Conservation (phyloP, 2,888 invertebrate species). For the Himalopsyche tibetana region DNA sequence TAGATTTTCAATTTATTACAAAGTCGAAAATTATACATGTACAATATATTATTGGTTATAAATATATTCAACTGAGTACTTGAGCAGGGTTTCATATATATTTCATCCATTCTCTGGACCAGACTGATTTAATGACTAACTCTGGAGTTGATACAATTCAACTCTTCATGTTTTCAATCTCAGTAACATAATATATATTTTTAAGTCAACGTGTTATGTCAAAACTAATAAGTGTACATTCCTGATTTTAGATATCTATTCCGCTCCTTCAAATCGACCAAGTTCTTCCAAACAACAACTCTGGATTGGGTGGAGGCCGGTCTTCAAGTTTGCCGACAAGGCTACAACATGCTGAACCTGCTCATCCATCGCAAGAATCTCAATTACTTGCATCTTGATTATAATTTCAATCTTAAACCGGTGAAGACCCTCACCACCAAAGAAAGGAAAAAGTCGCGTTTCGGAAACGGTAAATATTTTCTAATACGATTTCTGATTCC, state of each 20-base stretch:
- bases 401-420: constrained; percentile 99
- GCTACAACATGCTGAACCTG: constrained; percentile 99
- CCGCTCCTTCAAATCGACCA: constrained; percentile 99
- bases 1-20: no score
- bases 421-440: constrained; percentile 99
- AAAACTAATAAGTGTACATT: background rate
- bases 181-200: no score
- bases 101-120: no score
- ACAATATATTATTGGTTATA: no score
- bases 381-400: constrained; percentile 99
- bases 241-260: constrained; percentile 86
- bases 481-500: background rate
- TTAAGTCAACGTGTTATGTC: no score
- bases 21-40: no score
- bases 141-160: no score
- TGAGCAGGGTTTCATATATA: no score
- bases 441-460: constrained; percentile 98
- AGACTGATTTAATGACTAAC: no score
- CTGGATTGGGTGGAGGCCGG: constrained; percentile 99
- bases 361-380: constrained; percentile 99
- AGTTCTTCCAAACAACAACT: constrained; percentile 99
- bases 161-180: no score
- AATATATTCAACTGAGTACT: no score
- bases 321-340: constrained; percentile 97
- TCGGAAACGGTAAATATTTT: constrained; percentile 87